Percentiles rank a stretch among this genome's conserved stretches.
Conservation (phyloP, 2,888 invertebrate species). For the Phyllotreta striolata region DNA sequence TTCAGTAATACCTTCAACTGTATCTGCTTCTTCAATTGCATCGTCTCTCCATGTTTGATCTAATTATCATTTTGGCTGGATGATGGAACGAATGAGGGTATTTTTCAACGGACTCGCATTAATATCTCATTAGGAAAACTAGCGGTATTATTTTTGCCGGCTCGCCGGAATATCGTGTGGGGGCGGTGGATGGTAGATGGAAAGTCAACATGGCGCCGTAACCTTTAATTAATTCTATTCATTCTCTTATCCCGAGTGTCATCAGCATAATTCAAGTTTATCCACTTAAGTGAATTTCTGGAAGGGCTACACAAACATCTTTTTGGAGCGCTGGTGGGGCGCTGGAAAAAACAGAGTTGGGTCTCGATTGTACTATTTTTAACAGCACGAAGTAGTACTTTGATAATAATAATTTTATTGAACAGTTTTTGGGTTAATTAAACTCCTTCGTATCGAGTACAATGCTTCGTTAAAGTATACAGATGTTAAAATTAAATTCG, state of each 20-base stretch:
- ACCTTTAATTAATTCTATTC: constrained; percentile 26
- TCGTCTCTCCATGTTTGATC: too few species aligned
- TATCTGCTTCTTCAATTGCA: too few species aligned
- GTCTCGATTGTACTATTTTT: constrained; percentile 3
- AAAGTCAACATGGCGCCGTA: constrained; percentile 19
- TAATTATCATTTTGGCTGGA: too few species aligned
- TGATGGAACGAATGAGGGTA: too few species aligned
- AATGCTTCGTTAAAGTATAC: too few species aligned
- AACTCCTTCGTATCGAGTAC: too few species aligned
- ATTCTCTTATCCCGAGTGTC: constrained; percentile 23
- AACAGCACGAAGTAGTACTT: background rate
- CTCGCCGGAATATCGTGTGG: background rate
- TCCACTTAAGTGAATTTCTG: constrained; percentile 20
- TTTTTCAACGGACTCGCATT: background rate
- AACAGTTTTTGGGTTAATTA: too few species aligned
- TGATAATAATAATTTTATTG: too few species aligned
- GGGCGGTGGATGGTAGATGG: constrained; percentile 1
- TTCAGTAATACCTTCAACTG: too few species aligned
- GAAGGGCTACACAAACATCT: constrained; percentile 26
- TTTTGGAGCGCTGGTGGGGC: background rate
- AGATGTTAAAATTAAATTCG: too few species aligned
- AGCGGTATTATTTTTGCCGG: background rate
- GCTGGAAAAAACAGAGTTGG: background rate
- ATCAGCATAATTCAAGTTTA: constrained; percentile 28
- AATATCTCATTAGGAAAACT: constrained; percentile 9